phyloP scores from a whole-genome alignment of 2,888 invertebrate genomes.

The Euplagia quadripunctaria region DNA sequence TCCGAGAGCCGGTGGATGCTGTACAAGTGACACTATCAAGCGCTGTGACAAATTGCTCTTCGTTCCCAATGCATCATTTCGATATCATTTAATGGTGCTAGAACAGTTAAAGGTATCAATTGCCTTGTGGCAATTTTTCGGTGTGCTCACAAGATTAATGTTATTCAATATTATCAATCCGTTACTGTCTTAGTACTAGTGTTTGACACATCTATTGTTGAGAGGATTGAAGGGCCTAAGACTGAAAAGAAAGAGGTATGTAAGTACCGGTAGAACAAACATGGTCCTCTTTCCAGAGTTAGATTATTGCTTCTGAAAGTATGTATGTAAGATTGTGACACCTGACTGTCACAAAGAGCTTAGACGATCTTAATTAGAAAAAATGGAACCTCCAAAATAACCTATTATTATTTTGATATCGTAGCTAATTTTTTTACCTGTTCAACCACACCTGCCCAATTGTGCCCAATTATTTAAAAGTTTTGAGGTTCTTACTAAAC shows the following conservation, averaged over 20 bases:
- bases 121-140: not conserved
- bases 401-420: too few species aligned
- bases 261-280: not conserved
- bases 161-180: not conserved
- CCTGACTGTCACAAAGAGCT: too few species aligned
- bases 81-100: slow-evolving; percentile 34
- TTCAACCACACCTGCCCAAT: too few species aligned
- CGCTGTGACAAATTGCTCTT: slow-evolving; percentile 67
- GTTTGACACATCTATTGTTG: not conserved
- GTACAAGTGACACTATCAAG: slow-evolving; percentile 69
- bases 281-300: not conserved
- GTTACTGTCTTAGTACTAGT: not conserved
- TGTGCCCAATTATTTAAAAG: too few species aligned
- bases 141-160: not conserved
- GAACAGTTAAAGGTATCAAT: slow-evolving; percentile 12
- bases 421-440: too few species aligned
- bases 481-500: not conserved
- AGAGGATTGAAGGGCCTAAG: not conserved
- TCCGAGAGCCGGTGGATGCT: slow-evolving; percentile 64
- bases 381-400: too few species aligned
- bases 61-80: slow-evolving; percentile 43
- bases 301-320: too few species aligned
- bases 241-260: not conserved
- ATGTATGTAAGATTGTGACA: too few species aligned
- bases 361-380: too few species aligned